Evolutionary conservation across 2,113 vertebrate genomes (phyloP), one percentile per base, ranked within the genome.

Genomic region (Sphaerodactylus townsendi): DNA sequence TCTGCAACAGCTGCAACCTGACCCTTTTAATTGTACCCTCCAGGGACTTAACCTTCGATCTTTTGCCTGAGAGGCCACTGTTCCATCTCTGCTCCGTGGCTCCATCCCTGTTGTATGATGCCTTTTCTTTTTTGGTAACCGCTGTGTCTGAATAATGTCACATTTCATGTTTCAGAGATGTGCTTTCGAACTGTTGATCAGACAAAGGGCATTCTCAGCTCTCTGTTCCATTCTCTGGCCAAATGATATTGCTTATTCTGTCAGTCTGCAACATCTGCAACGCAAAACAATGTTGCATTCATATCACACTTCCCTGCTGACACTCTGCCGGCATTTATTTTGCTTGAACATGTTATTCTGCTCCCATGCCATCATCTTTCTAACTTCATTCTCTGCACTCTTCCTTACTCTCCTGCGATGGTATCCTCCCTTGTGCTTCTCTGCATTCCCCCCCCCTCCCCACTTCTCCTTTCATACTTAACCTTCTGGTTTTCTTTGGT

Each of bases 381-480:
- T 44, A 77, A 56, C 56, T 11, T 44, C 30, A 70, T 66, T 23
- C 11, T 70, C 23, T n/a, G 17, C 37, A 33, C 62, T 11, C 39
- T 37, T 70, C 48, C 74, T 44, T 59, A 39, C 35, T 84, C n/a
- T 41, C 65, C 44, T n/a, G 48, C 53, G 66, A 75, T 75, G 35
- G 28, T 35, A 19, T 15, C 62, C 65, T 72, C 50, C 28, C 30
- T 21, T 71, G 48, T 75, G 41, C 39, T 65, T 65, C 50, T 19
- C 1, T 9, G 44, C 37, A 59, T 76, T 80, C 82, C 35, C 84
- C 81, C 69, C 84, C 84, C 19, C 53, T 83, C 83, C 83, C 44
- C 83, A 89, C 87, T 87, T 86, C 80, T 86, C 90, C 89, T 89
- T 0, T 91, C 92, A 82, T 82, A 59, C 72, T 90, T 89, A 89